Conservation (phyloP, 2,113 vertebrate genomes). For the Ophthalmolycus amberensis region DNA sequence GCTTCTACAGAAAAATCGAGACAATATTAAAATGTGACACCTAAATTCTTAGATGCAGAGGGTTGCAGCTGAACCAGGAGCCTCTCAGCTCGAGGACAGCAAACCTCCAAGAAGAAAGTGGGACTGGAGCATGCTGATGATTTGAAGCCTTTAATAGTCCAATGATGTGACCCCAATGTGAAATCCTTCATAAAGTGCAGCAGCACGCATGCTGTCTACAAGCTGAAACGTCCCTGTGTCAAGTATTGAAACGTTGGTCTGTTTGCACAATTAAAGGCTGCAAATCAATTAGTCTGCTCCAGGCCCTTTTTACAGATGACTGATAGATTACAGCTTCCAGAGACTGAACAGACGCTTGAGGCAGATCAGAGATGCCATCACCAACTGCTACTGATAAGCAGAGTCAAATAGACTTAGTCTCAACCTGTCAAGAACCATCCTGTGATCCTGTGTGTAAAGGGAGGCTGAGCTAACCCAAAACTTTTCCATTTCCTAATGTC, state of each 20-base stretch:
- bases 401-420: not conserved
- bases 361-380: not conserved
- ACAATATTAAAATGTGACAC: too few relatives aligned
- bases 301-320: not conserved
- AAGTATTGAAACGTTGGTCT: not conserved
- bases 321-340: not conserved
- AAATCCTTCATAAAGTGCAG: not conserved
- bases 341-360: not conserved
- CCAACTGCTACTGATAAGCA: not conserved
- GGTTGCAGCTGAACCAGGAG: not conserved
- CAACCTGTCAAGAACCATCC: not conserved
- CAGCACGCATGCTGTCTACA: not conserved
- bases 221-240: not conserved
- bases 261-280: not conserved
- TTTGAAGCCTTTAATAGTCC: not conserved
- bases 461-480: too few relatives aligned
- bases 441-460: too few relatives aligned
- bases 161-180: not conserved
- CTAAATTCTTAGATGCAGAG: too few relatives aligned
- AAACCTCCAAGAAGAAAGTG: not conserved
- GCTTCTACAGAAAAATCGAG: not conserved
- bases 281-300: too few relatives aligned
- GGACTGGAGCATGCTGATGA: not conserved
- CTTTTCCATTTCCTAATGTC: not conserved
- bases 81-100: not conserved